Base-by-base conservation (phyloP, 2,888 invertebrate species). In the Salpingus planirostris region DNA sequence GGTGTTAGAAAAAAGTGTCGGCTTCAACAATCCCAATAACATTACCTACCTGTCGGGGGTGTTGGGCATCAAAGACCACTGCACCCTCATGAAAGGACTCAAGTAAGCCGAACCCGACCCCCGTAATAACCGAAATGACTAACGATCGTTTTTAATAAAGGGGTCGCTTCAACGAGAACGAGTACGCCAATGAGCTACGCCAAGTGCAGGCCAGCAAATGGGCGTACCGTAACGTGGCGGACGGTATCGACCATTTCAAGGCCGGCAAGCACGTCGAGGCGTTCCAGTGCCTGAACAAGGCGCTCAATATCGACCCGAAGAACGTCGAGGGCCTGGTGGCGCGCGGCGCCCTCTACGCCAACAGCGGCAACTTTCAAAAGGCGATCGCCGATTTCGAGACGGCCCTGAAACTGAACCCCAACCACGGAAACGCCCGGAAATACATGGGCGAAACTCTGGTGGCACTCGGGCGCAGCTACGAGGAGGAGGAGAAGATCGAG, bases 341-440 rank as follows among this genome's bases (percentile, higher is more conserved):
- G 1, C 75, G 91, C 55, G 92, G 91, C 42, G 91, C 91, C 13
- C 66, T 92, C 50, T 91, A 88, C 60, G 95, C 95, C 7, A 95
- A 95, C 62, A 88, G 87, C 57, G 91, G 91, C 43, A 90, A 85
- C 52, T 93, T 90, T 65, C 81, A 86, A 51, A 89, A 89, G 60
- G 95, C 95, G 1, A 86, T 95, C 44, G 87, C 88, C 51, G 95
- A 96, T 62, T 92, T 96, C 64, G 91, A 93, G 65, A 82, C 83
- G 12, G 93, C 95, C 3, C 64, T 95, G 21, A 83, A 86, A 60
- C 63, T 89, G 24, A 90, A 95, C 65, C 84, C 86, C 1, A 84
- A 79, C 42, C 95, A 96, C 64, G 81, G 82, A 2, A 95, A 95
- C 66, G 95, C 93, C 15, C 78, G 87, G 34, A 92, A 91, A 62